Base-by-base conservation (phyloP, 2,113 vertebrate species). In the Lagenorhynchus albirostris region DNA sequence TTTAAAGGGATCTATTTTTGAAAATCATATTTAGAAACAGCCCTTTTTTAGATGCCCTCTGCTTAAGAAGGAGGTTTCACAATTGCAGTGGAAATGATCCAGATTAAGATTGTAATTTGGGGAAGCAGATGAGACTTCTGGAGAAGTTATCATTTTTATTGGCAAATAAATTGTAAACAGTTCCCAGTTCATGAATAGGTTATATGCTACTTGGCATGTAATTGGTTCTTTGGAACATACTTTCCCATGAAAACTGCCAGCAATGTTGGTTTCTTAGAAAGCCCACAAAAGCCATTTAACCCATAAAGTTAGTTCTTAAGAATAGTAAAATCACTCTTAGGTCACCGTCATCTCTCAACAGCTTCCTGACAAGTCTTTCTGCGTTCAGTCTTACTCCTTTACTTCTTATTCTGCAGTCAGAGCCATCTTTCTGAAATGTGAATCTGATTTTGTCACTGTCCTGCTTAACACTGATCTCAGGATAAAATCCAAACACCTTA, bases 251-350 rank as follows among this genome's bases (percentile, higher is more conserved):
- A 96, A 95, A 80, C 53, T 91, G 71, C 71, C 21, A 67, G 77
- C 41, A 77, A 41, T 83, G 41, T 90, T 90, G 14, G 55, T 96
- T 97, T 94, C 83, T 83, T 97, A 91, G 92, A 96, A 95, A 97
- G 53, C 38, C 68, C 47, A 80, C 31, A 33, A 90, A 90, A 96
- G 20, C 36, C 74, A 14, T 68, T 94, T 79, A 88, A 94, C 21
- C 31, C n/a, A 58, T 92, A 79, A 86, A 83, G 47, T 95, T 94
- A 65, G 18, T 90, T 94, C 55, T 91, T 95, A 76, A 80, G 63
- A 80, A 50, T 41, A 79, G 18, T 91, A 63, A 93, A 96, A 90
- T 62, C 12, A 60, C 14, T 77, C 33, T 83, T 90, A 60, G 26
- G 23, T 92, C 21, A 41, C 65, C 3, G 7, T 95, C 15, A 81